Percentiles rank a stretch among this genome's conserved stretches.
phyloP scores from a whole-genome alignment of 1,140 invertebrate genomes.

The Plectrocnemia conspersa region DNA sequence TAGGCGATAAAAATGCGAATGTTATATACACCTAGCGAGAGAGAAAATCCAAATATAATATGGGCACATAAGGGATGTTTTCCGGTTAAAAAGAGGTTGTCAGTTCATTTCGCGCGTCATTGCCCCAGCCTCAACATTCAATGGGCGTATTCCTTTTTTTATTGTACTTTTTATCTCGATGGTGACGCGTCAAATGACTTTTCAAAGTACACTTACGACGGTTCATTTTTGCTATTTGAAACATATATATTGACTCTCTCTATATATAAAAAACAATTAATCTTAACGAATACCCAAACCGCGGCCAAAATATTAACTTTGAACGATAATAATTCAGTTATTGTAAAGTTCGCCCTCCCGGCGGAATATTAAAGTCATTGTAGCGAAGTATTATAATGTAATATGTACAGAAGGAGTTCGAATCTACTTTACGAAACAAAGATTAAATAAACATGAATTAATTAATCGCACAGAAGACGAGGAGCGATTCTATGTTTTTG shows the following conservation, averaged over 20 bases:
- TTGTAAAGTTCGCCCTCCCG: not conserved
- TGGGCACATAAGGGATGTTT: too few species aligned
- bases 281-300: not conserved
- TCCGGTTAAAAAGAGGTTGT: conserved; percentile 16
- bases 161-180: too few species aligned
- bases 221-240: not conserved
- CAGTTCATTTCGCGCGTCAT: conserved; percentile 16
- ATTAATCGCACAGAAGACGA: too few species aligned
- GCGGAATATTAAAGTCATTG: not conserved
- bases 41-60: too few species aligned
- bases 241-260: too few species aligned
- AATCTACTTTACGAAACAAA: not conserved
- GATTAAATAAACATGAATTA: too few species aligned
- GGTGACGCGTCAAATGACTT: too few species aligned
- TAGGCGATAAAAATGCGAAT: too few species aligned
- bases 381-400: not conserved
- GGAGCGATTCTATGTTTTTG: too few species aligned
- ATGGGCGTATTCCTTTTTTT: conserved; percentile 7
- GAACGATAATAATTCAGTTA: conserved; percentile 8
- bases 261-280: too few species aligned
- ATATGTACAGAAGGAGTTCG: conserved; percentile 1
- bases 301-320: not conserved
- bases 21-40: too few species aligned
- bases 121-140: not conserved
- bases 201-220: too few species aligned